Evolutionary conservation across 2,888 invertebrate genomes (phyloP), one percentile per base, ranked within the genome.

Genomic region (Magallana nippona): DNA sequence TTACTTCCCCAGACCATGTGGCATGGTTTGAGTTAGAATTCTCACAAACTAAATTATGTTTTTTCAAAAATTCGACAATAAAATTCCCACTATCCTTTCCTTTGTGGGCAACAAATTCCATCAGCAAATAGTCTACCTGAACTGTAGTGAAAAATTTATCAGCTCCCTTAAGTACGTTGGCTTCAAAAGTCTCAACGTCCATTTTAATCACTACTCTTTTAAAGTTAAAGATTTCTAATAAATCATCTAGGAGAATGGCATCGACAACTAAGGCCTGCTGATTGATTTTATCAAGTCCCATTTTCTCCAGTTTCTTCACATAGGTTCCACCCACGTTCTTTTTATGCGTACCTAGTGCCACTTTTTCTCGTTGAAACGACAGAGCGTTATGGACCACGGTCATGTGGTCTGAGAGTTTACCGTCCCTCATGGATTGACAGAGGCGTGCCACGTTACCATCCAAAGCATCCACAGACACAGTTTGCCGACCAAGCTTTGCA

Each of bases 151-250:
- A 85, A 57, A 85, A 85, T 15, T 77, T 82, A 8, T 62, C 62
- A 55, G 80, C 82, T n/a, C 85, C 85, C 32, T 82, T 81, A 55
- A 85, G 55, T n/a, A 85, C 78, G 19, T 85, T 82, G 60, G 80
- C 82, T 78, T 85, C 85, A 85, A 83, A 85, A 11, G 82, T 85
- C 62, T 85, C 85, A 13, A 85, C 80, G 56, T 85, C 85, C 85
- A 85, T 85, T 80, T 82, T 82, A 56, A 85, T 85, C n/a, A 85
- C 78, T 17, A 78, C 83, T n/a, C 83, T 83, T 63, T 83, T 77
- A 56, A 82, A 81, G 58, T 78, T 63, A 55, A 83, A 82, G 71
- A 85, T 44, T 77, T 81, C 85, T 82, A 85, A 79, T 57, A 85
- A 71, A 78, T 85, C 83, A 55, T 85, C 83, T 57, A 85, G 79